Percentiles rank a stretch among this genome's conserved stretches.
These are phyloP conservation scores for Dorcus hopei DNA, from an alignment of 2,888 invertebrate genomes.

Conservation along the genomic window DNA sequence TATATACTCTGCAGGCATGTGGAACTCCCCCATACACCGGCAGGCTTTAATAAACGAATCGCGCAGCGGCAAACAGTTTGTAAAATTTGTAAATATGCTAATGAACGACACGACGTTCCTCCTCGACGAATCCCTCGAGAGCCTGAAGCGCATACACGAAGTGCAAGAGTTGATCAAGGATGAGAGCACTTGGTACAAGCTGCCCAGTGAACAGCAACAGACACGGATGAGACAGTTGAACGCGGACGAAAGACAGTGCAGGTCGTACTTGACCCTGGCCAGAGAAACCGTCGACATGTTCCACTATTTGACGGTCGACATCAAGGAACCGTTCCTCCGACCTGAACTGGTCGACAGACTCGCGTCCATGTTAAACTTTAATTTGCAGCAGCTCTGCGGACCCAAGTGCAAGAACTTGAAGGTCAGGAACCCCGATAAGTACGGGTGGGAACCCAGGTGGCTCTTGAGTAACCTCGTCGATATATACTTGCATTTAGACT, in stretches of 20 bases:
- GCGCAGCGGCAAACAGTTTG: slow-evolving; percentile 86
- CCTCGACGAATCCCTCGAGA: slow-evolving; percentile 92
- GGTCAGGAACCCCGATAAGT: slow-evolving; percentile 90
- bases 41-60: slow-evolving; percentile 89
- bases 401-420: slow-evolving; percentile 92
- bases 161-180: slow-evolving; percentile 83
- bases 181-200: slow-evolving; percentile 62
- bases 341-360: slow-evolving; percentile 90
- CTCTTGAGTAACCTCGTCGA: slow-evolving; percentile 89
- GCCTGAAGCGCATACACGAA: slow-evolving; percentile 81
- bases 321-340: slow-evolving; percentile 90
- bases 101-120: slow-evolving; percentile 98
- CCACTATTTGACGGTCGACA: slow-evolving; percentile 91
- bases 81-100: slow-evolving; percentile 95
- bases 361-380: slow-evolving; percentile 98
- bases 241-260: slow-evolving; percentile 83
- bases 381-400: slow-evolving; percentile 93
- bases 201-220: slow-evolving; percentile 69
- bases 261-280: slow-evolving; percentile 87
- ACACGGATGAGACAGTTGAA: slow-evolving; percentile 73
- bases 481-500: slow-evolving; percentile 95
- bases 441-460: slow-evolving; percentile 95
- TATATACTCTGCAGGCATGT: slow-evolving; percentile 60
- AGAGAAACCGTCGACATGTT: slow-evolving; percentile 98
- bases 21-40: slow-evolving; percentile 86